Conservation (phyloP, 2,113 vertebrate genomes). For the Semicossyphus pulcher region DNA sequence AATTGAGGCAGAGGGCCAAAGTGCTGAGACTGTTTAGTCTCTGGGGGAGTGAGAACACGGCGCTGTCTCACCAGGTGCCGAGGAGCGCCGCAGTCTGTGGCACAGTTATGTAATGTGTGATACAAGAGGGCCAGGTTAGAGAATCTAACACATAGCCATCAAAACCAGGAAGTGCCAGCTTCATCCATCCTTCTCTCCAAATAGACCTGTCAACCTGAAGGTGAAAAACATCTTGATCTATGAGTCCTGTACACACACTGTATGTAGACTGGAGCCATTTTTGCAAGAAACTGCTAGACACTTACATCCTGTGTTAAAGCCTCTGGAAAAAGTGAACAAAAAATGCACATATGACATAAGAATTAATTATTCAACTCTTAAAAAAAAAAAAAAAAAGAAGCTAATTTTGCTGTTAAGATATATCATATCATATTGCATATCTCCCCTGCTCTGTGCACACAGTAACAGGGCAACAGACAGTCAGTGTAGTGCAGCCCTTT, state of each 20-base stretch:
- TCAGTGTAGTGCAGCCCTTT: no score
- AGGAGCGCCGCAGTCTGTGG: not conserved
- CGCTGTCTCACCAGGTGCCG: slow-evolving; percentile 21
- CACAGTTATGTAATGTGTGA: slow-evolving; percentile 29
- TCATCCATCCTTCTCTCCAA: not conserved
- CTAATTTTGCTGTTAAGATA: no score
- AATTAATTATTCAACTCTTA: no score
- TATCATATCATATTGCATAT: no score
- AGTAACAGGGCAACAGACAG: no score
- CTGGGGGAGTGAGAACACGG: slow-evolving; percentile 23
- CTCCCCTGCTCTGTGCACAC: no score
- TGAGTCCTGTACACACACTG: no score
- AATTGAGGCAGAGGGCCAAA: not conserved
- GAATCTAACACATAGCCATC: slow-evolving; percentile 16
- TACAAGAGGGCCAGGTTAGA: not conserved
- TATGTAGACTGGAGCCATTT: not conserved
- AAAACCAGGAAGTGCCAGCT: not conserved
- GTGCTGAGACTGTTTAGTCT: not conserved
- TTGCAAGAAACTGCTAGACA: no score
- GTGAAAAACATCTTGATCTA: not conserved
- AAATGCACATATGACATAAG: no score
- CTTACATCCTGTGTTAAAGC: not conserved
- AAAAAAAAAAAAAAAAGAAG: no score
- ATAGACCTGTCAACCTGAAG: not conserved
- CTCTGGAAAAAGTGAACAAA: no score